A percentile compares a stretch with the other conserved stretches of the same genome.
Evolutionary conservation across 2,888 invertebrate species (phyloP).

Genomic region (Hydrotaea diabolus): DNA sequence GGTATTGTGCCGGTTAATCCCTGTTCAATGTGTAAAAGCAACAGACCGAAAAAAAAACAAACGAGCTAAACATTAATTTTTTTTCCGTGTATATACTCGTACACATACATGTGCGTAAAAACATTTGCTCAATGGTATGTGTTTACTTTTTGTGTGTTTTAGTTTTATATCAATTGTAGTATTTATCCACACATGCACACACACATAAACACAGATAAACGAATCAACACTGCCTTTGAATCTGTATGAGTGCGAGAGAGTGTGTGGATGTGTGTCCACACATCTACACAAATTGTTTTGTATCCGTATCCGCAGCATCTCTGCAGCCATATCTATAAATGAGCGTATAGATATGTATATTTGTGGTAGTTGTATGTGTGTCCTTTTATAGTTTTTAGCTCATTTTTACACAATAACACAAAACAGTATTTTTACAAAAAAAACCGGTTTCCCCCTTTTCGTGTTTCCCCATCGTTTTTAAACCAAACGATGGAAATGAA

Average conservation of each 20-base stretch:
- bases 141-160: background rate
- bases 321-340: slow-evolving; percentile 7
- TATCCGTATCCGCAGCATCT: background rate
- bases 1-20: too few species aligned
- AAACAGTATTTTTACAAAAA: background rate
- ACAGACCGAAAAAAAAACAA: too few species aligned
- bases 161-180: slow-evolving; percentile 3
- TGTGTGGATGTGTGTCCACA: background rate
- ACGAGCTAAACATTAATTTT: too few species aligned
- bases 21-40: too few species aligned
- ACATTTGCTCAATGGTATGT: background rate
- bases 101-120: background rate
- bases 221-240: slow-evolving; percentile 17
- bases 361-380: background rate
- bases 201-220: background rate
- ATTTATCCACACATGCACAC: background rate
- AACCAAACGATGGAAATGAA: background rate
- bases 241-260: background rate
- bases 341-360: background rate
- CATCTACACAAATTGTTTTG: slow-evolving; percentile 2
- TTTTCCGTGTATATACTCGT: background rate
- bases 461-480: background rate
- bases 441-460: too few species aligned
- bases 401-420: background rate
- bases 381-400: background rate